Percentiles rank a stretch among this genome's conserved stretches.
Evolutionary conservation across 1,140 invertebrate species (phyloP).

Genomic region (Caenorhabditis elegans): DNA sequence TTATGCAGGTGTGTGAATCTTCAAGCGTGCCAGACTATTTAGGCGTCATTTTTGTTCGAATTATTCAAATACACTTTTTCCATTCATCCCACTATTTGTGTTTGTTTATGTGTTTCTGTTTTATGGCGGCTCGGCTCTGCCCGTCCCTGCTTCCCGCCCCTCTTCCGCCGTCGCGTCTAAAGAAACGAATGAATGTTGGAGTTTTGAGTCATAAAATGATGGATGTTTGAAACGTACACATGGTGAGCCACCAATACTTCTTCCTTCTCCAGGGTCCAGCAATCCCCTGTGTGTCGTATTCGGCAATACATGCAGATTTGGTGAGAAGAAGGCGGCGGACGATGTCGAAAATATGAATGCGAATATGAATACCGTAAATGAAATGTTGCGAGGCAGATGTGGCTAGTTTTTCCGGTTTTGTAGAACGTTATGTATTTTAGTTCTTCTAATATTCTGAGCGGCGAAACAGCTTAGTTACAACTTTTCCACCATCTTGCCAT

Average conservation of each 20-base stretch:
- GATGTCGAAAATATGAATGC: conserved; percentile 4
- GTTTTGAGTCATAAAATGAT: conserved; percentile 33
- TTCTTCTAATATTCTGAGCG: neutral
- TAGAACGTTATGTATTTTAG: conserved; percentile 3
- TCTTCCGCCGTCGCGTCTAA: neutral
- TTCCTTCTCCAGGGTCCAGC: conserved; percentile 1
- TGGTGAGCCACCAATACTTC: neutral
- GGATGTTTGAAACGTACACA: conserved; percentile 24
- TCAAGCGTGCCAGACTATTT: neutral
- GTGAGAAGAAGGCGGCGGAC: neutral
- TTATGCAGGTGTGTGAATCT: too few relatives aligned
- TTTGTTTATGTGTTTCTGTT: conserved; percentile 26
- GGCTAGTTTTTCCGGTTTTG: conserved; percentile 28
- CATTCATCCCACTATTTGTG: neutral
- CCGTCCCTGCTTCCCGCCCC: neutral
- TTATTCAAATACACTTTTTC: conserved; percentile 6
- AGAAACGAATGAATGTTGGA: conserved; percentile 11
- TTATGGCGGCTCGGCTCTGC: conserved; percentile 4
- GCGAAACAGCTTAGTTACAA: conserved; percentile 5
- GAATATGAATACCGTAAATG: conserved; percentile 26
- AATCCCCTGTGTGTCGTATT: neutral
- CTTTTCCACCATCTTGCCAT: too few relatives aligned
- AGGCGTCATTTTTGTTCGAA: neutral
- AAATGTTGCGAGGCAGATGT: neutral
- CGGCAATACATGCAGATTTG: neutral